These are phyloP conservation scores for Littorina saxatilis DNA, from an alignment of 1,140 invertebrate genomes.

Conservation along the genomic window DNA sequence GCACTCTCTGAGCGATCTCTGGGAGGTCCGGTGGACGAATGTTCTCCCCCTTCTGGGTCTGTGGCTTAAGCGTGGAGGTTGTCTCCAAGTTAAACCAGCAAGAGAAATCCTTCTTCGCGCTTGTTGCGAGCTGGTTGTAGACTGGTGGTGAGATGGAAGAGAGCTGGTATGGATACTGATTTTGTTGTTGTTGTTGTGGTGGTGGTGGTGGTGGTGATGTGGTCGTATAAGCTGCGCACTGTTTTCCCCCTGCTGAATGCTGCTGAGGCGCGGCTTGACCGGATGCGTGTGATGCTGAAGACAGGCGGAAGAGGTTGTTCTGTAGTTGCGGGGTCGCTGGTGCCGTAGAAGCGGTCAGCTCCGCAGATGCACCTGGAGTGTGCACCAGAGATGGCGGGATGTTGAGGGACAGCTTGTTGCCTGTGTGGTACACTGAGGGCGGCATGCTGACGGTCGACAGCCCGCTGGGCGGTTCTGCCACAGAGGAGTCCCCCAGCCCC, in stretches of 20 bases:
- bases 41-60: neutral
- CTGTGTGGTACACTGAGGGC: neutral
- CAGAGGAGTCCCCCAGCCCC: neutral
- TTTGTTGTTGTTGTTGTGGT: no score
- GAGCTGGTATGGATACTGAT: no score
- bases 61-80: neutral
- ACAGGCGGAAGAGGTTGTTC: no score
- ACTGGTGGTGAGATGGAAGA: neutral
- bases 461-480: neutral
- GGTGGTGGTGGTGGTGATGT: no score
- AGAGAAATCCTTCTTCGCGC: neutral
- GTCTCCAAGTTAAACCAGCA: constrained; percentile 6
- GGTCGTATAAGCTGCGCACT: no score
- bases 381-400: neutral
- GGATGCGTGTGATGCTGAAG: neutral
- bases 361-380: neutral
- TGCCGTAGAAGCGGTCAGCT: neutral
- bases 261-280: neutral
- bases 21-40: neutral
- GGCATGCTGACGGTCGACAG: neutral
- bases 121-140: no score
- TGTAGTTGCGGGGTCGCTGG: neutral
- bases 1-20: neutral
- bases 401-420: constrained; percentile 7
- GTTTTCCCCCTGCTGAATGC: no score